These are phyloP conservation scores for Antennarius maculatus DNA, from an alignment of 2,797 vertebrate species.

Conservation along the genomic window DNA sequence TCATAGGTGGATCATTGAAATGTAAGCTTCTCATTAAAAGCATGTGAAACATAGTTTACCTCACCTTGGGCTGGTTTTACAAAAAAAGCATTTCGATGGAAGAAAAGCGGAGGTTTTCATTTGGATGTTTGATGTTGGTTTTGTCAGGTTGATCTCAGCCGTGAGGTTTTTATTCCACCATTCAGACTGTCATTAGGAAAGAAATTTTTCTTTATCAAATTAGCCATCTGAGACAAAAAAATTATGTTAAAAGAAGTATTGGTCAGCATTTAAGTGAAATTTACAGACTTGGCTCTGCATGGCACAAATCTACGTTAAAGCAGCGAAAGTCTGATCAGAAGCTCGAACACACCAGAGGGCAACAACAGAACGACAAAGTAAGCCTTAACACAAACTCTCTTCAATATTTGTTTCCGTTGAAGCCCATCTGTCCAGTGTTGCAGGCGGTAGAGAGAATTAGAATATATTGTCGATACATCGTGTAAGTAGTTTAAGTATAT, in stretches of 20 bases:
- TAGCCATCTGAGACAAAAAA: conserved; percentile 12
- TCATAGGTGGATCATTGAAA: conserved; percentile 70
- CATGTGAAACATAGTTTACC: conserved; percentile 69
- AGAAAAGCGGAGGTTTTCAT: conserved; percentile 63
- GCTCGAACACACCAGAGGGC: conserved; percentile 39
- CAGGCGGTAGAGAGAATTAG: conserved; percentile 65
- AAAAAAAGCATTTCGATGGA: conserved; percentile 50
- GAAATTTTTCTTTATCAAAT: conserved; percentile 8
- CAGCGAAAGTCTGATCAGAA: conserved; percentile 36
- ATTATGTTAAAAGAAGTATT: conserved; percentile 18
- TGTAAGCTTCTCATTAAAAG: conserved; percentile 73
- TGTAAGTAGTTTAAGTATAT: conserved; percentile 75
- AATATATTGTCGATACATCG: conserved; percentile 67
- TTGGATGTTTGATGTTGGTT: conserved; percentile 41
- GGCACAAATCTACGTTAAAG: conserved; percentile 61
- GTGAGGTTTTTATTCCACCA: conserved; percentile 1
- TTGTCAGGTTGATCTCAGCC: conserved; percentile 36
- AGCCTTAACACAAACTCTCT: conserved; percentile 68
- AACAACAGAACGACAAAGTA: conserved; percentile 47
- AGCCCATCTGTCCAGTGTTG: conserved; percentile 66
- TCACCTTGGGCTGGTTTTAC: conserved; percentile 60
- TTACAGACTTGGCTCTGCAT: conserved; percentile 54
- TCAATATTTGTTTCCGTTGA: conserved; percentile 60
- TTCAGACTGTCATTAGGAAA: conserved; percentile 26
- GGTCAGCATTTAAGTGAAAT: conserved; percentile 40